Percentiles rank a stretch among this genome's conserved stretches.
phyloP scores from a whole-genome alignment of 2,113 vertebrate genomes.

The Odobenus rosmarus region DNA sequence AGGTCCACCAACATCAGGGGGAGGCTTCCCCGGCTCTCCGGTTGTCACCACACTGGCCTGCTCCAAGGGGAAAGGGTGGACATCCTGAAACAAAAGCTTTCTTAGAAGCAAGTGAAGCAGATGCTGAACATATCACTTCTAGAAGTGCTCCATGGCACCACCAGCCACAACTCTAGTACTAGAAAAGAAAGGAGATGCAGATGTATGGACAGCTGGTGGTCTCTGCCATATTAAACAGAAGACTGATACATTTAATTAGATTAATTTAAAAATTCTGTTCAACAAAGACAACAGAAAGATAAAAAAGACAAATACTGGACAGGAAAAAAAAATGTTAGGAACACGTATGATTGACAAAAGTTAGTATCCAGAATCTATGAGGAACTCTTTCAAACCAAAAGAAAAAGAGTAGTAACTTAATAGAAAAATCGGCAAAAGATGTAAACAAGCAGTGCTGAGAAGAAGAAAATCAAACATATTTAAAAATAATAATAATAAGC shows the following conservation, averaged over 20 bases:
- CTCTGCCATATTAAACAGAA: not conserved
- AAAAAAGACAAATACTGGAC: not conserved
- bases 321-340: not conserved
- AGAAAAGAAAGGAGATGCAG: not conserved
- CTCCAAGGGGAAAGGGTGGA: not conserved
- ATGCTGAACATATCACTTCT: not conserved
- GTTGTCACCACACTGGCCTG: not conserved
- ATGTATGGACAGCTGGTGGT: not conserved
- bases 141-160: not conserved
- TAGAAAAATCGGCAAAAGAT: not conserved
- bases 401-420: not conserved
- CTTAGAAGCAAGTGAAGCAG: not conserved
- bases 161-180: not conserved
- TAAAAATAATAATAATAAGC: not conserved
- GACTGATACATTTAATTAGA: not conserved
- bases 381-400: not conserved
- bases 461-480: not conserved
- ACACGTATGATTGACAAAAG: not conserved
- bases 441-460: not conserved
- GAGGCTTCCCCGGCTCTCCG: not conserved
- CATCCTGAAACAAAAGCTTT: not conserved
- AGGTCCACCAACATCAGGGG: accelerated
- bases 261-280: not conserved
- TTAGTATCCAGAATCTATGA: not conserved
- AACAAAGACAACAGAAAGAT: not conserved